These are phyloP conservation scores for Acanthococcus lagerstroemiae DNA, from an alignment of 2,888 invertebrate species.

Conservation along the genomic window DNA sequence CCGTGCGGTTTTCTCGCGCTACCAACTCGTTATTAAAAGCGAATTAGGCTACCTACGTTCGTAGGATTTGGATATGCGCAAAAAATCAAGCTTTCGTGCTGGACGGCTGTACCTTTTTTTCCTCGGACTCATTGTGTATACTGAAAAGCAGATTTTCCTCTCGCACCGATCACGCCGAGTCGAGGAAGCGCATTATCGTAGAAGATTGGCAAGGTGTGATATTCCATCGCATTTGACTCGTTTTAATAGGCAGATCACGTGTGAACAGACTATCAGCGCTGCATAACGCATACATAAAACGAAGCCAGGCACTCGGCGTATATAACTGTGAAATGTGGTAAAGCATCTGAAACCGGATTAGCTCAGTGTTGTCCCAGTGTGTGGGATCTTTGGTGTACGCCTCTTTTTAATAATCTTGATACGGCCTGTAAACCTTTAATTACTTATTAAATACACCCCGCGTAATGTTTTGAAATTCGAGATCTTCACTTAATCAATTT, in stretches of 20 bases:
- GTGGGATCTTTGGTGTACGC: slow-evolving; percentile 22
- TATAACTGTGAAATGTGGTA: not conserved
- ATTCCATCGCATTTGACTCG: not conserved
- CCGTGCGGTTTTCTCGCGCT: too few relatives aligned
- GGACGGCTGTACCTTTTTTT: too few relatives aligned
- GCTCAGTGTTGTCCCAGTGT: slow-evolving; percentile 14
- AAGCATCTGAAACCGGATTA: not conserved
- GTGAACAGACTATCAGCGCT: too few relatives aligned
- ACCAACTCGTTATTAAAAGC: too few relatives aligned
- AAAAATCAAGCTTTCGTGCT: too few relatives aligned
- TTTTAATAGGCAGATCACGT: not conserved
- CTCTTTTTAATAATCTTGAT: slow-evolving; percentile 25
- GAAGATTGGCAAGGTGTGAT: not conserved
- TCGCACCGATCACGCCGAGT: not conserved
- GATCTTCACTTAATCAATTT: slow-evolving; percentile 21
- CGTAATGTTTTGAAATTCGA: slow-evolving; percentile 24
- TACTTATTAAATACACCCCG: slow-evolving; percentile 18
- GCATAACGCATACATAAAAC: too few relatives aligned
- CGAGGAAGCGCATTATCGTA: not conserved
- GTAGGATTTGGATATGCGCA: too few relatives aligned
- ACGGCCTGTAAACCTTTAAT: slow-evolving; percentile 20
- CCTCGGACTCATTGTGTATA: too few relatives aligned
- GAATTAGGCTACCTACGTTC: too few relatives aligned
- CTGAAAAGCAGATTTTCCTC: too few relatives aligned
- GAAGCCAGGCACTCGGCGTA: too few relatives aligned